Evolutionary conservation across 2,888 invertebrate species (phyloP), one percentile per base, ranked within the genome.

Genomic region (Andrena dorsata): DNA sequence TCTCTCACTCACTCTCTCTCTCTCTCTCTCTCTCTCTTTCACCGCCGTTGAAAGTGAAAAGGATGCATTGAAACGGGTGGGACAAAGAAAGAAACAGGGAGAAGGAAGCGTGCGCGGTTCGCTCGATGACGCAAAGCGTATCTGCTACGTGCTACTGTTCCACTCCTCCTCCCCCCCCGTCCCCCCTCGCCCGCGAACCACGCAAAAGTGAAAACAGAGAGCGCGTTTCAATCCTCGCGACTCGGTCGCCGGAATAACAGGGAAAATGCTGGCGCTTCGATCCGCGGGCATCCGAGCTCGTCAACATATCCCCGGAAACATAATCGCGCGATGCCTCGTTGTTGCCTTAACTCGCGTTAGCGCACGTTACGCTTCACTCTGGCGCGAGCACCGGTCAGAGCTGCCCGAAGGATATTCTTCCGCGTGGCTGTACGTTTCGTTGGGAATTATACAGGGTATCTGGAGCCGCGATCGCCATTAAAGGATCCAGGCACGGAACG

Each of bases 391-490:
- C 41, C 5, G 41, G 41, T 5, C 41, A 16, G 65, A 65, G 35
- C 47, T 49, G 30, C 2, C 65, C 51, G n/a, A 51, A 30, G 35
- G 60, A 60, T 58, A 70, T 70, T 70, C 41, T 60, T 60, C 32
- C 41, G 60, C 72, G 63, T 72, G 16, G 23, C 47, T 41, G 41
- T 41, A 16, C 41, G 53, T 69, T 69, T 49, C 47, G 47, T 61
- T 28, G 10, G 41, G 53, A 81, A 80, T 81, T 74, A 69, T 47
- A 20, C 35, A 2, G 28, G 23, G 20, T 70, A 81, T 75, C 75
- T 80, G 20, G 47, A 49, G 74, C 75, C 70, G 75, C 70, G 81
- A 82, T 82, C 82, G 82, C 53, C 66, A 76, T 82, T 82, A 81
- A 16, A 63, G 82, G 76, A 81, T 81, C 76, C 51, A 10, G 60